phyloP scores from a whole-genome alignment of 2,888 invertebrate species.

The Ophion obscuratus region DNA sequence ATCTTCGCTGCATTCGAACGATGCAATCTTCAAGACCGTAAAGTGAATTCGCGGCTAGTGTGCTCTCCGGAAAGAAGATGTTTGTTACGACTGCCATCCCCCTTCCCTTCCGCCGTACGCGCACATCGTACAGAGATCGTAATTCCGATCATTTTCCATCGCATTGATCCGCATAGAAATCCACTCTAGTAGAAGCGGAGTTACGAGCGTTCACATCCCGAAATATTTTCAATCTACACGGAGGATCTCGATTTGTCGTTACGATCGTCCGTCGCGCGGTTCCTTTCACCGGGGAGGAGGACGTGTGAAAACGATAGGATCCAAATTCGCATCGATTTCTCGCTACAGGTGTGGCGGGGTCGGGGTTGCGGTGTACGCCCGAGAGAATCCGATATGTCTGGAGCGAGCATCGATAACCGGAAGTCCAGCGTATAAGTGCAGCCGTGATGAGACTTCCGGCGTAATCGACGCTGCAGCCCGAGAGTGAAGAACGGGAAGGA shows the following conservation, averaged over 20 bases:
- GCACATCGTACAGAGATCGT: not conserved
- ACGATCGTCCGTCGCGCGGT: too few relatives aligned
- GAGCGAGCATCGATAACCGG: conserved; percentile 70
- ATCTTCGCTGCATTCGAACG: too few relatives aligned
- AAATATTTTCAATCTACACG: too few relatives aligned
- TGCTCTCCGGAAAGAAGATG: conserved; percentile 20
- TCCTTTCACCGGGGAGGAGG: too few relatives aligned
- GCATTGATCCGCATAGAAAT: too few relatives aligned
- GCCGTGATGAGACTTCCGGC: conserved; percentile 74
- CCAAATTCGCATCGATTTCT: too few relatives aligned
- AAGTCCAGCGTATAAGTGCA: conserved; percentile 66
- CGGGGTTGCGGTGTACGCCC: not conserved
- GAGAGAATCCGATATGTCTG: conserved; percentile 57
- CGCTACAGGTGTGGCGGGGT: not conserved
- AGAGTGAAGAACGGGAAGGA: not conserved
- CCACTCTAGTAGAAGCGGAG: too few relatives aligned
- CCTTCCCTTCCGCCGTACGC: too few relatives aligned
- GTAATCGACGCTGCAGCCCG: conserved; percentile 70
- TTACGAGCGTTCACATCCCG: too few relatives aligned
- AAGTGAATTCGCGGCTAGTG: conserved; percentile 39
- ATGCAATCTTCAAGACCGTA: conserved; percentile 15
- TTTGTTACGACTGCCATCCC: conserved; percentile 18
- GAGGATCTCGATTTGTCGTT: too few relatives aligned
- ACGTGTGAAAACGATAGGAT: too few relatives aligned
- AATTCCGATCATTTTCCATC: conserved; percentile 29